Conservation (phyloP, 2,888 invertebrate genomes). For the Drosophila seclusa region DNA sequence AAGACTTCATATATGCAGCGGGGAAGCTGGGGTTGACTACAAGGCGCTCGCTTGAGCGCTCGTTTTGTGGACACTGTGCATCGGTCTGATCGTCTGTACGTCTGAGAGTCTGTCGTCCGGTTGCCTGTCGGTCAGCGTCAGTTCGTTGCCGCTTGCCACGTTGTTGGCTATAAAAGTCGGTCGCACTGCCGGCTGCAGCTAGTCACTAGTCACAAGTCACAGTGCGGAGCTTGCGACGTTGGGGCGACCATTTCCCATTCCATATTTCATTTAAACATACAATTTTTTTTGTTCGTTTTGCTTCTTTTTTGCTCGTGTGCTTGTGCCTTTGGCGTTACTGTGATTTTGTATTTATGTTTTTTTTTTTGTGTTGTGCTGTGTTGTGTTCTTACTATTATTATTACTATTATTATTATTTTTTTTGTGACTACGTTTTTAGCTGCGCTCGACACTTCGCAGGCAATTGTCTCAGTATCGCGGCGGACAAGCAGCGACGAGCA, state of each 20-base stretch:
- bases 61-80: background rate
- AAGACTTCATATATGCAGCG: background rate
- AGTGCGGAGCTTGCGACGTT: slow-evolving; percentile 55
- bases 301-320: slow-evolving; percentile 18
- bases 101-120: slow-evolving; percentile 1
- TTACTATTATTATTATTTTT: slow-evolving; percentile 15
- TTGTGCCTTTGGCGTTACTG: slow-evolving; percentile 16
- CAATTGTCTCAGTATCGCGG: slow-evolving; percentile 61
- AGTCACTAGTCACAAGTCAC: slow-evolving; percentile 56
- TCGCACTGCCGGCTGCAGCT: slow-evolving; percentile 58
- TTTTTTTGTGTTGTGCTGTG: slow-evolving; percentile 7
- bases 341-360: slow-evolving; percentile 12
- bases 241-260: slow-evolving; percentile 51
- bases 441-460: slow-evolving; percentile 23
- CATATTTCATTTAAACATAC: slow-evolving; percentile 42
- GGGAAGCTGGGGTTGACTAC: background rate
- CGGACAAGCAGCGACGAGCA: slow-evolving; percentile 67
- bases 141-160: slow-evolving; percentile 34
- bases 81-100: slow-evolving; percentile 1
- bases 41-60: slow-evolving; percentile 6
- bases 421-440: slow-evolving; percentile 13
- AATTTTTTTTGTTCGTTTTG: slow-evolving; percentile 6
- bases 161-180: slow-evolving; percentile 77
- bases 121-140: slow-evolving; percentile 26
- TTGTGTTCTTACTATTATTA: slow-evolving; percentile 21